These are phyloP conservation scores for Rhagoletis pomonella DNA, from an alignment of 1,140 invertebrate genomes.

Conservation along the genomic window DNA sequence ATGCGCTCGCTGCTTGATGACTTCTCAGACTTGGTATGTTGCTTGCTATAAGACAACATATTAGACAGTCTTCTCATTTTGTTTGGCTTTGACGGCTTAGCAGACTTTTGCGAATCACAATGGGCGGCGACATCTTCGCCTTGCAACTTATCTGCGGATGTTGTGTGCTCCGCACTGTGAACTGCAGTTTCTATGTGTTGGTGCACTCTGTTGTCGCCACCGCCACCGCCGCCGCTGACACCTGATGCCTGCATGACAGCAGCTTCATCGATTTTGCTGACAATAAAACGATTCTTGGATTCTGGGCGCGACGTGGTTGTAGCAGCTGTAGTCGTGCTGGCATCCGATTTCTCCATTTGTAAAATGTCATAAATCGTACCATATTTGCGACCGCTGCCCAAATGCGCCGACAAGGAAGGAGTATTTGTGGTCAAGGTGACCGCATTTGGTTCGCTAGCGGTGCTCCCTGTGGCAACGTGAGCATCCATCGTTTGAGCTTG, in stretches of 20 bases:
- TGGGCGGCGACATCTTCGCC: background rate
- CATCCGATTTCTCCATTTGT: constrained; percentile 68
- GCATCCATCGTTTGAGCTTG: constrained; percentile 57
- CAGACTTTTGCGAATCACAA: constrained; percentile 52
- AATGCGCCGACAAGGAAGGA: constrained; percentile 3
- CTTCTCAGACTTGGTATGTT: constrained; percentile 53
- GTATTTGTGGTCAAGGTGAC: constrained; percentile 41
- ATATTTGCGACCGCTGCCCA: constrained; percentile 63
- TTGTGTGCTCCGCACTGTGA: constrained; percentile 12
- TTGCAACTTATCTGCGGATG: constrained; percentile 7
- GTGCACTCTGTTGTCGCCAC: constrained; percentile 7
- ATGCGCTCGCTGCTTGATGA: constrained; percentile 45
- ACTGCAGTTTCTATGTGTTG: constrained; percentile 29
- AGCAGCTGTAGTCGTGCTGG: constrained; percentile 50
- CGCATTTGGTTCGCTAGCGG: constrained; percentile 39
- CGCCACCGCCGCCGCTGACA: constrained; percentile 23
- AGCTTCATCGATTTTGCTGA: constrained; percentile 69
- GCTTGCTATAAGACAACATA: constrained; percentile 66
- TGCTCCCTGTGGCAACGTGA: constrained; percentile 53
- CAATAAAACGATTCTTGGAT: constrained; percentile 68
- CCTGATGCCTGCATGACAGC: constrained; percentile 12
- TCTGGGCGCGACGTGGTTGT: background rate
- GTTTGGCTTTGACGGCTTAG: constrained; percentile 62
- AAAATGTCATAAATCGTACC: constrained; percentile 73
- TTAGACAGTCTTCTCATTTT: constrained; percentile 73